These are phyloP conservation scores for Enteromius viviparus DNA, from an alignment of 2,797 vertebrate species.

Conservation along the genomic window DNA sequence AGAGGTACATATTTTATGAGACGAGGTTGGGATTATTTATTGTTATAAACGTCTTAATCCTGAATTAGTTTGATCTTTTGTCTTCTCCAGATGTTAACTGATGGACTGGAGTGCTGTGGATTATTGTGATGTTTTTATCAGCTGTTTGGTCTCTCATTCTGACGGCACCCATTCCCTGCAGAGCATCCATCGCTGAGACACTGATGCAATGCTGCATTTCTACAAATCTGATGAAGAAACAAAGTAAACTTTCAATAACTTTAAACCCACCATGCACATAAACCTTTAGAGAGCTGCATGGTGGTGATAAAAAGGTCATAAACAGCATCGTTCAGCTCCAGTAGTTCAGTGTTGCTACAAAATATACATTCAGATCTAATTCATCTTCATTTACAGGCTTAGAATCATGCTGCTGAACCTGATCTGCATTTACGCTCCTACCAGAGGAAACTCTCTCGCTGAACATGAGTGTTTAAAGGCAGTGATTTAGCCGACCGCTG, in stretches of 20 bases:
- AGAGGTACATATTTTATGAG: no score
- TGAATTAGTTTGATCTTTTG: neutral
- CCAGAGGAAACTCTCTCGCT: neutral
- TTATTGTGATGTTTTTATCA: neutral
- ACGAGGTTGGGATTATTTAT: no score
- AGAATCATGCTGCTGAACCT: neutral
- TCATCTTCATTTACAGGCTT: neutral
- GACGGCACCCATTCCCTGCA: neutral
- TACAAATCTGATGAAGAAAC: neutral
- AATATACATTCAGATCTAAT: conserved; percentile 7
- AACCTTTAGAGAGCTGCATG: neutral
- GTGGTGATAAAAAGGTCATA: neutral
- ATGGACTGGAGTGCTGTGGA: neutral
- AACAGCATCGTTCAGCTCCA: neutral
- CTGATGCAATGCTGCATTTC: rapidly evolving
- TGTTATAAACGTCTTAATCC: neutral
- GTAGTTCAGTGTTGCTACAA: neutral
- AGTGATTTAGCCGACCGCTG: conserved; percentile 19
- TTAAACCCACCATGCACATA: neutral
- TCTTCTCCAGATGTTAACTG: neutral
- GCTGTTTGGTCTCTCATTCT: neutral
- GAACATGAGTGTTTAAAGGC: conserved; percentile 3
- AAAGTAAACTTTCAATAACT: neutral
- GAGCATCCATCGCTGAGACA: rapidly evolving
- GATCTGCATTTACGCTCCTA: neutral